Conservation (phyloP, 1,140 invertebrate genomes). For the Brachionus manjavacas region DNA sequence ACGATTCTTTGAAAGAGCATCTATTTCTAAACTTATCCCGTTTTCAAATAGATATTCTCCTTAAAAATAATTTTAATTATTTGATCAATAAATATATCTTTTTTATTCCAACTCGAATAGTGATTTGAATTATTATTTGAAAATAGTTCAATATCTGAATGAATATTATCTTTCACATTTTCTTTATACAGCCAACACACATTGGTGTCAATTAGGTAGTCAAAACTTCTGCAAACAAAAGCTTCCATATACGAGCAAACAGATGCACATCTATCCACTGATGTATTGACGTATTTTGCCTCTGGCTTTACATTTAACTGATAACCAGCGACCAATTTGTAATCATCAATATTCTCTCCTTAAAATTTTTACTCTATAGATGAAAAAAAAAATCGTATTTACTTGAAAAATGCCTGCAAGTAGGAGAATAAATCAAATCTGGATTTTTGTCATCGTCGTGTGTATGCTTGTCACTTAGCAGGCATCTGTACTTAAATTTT, state of each 20-base stretch:
- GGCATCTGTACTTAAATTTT: not conserved
- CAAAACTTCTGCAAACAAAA: slow-evolving; percentile 41
- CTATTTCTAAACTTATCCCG: not conserved
- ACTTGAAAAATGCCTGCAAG: slow-evolving; percentile 25
- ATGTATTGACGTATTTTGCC: not conserved
- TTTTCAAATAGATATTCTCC: slow-evolving; percentile 20
- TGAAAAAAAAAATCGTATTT: not conserved
- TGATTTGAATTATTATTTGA: not conserved
- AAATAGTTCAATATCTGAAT: not conserved
- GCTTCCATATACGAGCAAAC: slow-evolving; percentile 1
- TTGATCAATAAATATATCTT: not conserved
- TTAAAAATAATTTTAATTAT: not conserved
- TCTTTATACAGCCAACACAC: not conserved
- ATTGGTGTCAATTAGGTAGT: not conserved
- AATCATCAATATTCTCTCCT: slow-evolving; percentile 34
- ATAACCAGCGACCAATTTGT: not conserved
- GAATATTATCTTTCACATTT: slow-evolving; percentile 32
- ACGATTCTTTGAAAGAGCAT: not conserved
- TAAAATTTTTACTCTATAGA: not conserved
- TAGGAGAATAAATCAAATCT: not conserved
- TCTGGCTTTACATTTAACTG: slow-evolving; percentile 6
- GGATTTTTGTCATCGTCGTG: slow-evolving; percentile 8
- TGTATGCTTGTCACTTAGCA: slow-evolving; percentile 10
- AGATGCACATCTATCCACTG: slow-evolving; percentile 1
- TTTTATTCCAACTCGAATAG: not conserved